Percentiles rank a stretch among this genome's conserved stretches.
phyloP scores from a whole-genome alignment of 2,797 vertebrate genomes.

The Enteromius radiatus region DNA sequence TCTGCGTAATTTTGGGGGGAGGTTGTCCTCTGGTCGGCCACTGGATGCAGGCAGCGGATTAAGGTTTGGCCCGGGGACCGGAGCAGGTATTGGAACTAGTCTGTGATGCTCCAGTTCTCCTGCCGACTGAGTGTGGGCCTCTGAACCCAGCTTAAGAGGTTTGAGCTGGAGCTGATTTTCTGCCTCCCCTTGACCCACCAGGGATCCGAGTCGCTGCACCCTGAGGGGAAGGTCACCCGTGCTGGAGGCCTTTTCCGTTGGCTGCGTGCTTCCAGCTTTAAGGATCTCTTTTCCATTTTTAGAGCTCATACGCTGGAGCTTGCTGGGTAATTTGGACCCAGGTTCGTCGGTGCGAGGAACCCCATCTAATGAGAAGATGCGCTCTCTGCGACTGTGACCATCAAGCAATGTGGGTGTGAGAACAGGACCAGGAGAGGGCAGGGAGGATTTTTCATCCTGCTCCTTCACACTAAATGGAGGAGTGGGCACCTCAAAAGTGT shows the following conservation, averaged over 20 bases:
- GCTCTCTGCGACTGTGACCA: conserved; percentile 71
- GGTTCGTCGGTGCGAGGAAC: conserved; percentile 74
- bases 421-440: conserved; percentile 75
- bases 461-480: conserved; percentile 87
- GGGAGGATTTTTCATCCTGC: conserved; percentile 82
- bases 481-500: conserved; percentile 86
- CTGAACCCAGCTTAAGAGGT: conserved; percentile 73
- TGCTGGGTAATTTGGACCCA: conserved; percentile 75
- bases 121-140: conserved; percentile 67
- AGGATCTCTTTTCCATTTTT: conserved; percentile 77
- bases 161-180: conserved; percentile 78
- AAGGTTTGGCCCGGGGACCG: conserved; percentile 51
- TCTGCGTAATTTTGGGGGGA: conserved; percentile 81
- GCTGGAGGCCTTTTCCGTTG: conserved; percentile 78
- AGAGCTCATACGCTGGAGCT: conserved; percentile 83
- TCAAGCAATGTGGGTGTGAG: conserved; percentile 66
- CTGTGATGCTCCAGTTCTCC: conserved; percentile 71
- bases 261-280: conserved; percentile 67
- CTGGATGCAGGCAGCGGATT: conserved; percentile 62
- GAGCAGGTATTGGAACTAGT: conserved; percentile 57
- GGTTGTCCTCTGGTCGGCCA: conserved; percentile 76
- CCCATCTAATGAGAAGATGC: conserved; percentile 78
- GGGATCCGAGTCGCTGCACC: conserved; percentile 77
- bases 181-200: conserved; percentile 71
- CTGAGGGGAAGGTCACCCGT: conserved; percentile 81